Evolutionary conservation across 2,797 vertebrate genomes (phyloP).

Genomic region (Catharus ustulatus): DNA sequence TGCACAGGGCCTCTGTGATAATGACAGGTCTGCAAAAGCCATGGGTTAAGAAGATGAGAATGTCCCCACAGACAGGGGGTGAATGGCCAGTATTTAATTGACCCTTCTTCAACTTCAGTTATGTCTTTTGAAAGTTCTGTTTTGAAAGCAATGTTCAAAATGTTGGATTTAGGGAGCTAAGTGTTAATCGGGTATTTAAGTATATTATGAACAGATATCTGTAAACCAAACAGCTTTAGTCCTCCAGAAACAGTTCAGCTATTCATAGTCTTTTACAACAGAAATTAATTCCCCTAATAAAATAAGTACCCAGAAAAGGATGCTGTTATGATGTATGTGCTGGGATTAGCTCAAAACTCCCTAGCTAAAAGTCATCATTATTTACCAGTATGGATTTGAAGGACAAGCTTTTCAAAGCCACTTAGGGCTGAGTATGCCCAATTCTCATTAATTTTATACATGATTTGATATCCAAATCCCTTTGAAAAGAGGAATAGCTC

Average conservation of each 20-base stretch:
- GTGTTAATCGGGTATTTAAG: neutral
- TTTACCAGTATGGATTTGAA: conserved; percentile 29
- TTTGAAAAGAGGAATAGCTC: conserved; percentile 12
- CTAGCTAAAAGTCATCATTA: neutral
- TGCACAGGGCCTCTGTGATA: neutral
- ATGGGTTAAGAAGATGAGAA: neutral
- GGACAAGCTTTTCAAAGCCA: conserved; percentile 37
- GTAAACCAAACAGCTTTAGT: neutral
- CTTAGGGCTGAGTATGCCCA: conserved; percentile 25
- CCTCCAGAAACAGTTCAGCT: neutral
- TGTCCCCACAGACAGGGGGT: neutral
- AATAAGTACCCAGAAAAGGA: neutral
- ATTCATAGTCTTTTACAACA: neutral
- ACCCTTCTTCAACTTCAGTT: neutral
- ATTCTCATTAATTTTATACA: conserved; percentile 64
- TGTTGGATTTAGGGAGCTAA: neutral
- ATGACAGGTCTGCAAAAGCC: neutral
- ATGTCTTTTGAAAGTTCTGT: neutral
- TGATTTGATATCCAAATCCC: conserved; percentile 9
- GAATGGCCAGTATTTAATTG: neutral
- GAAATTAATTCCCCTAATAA: neutral
- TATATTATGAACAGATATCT: neutral
- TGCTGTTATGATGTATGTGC: neutral
- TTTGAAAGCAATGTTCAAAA: neutral
- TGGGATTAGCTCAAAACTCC: neutral